phyloP scores from a whole-genome alignment of 2,888 invertebrate species.

The Penaeus monodon region DNA sequence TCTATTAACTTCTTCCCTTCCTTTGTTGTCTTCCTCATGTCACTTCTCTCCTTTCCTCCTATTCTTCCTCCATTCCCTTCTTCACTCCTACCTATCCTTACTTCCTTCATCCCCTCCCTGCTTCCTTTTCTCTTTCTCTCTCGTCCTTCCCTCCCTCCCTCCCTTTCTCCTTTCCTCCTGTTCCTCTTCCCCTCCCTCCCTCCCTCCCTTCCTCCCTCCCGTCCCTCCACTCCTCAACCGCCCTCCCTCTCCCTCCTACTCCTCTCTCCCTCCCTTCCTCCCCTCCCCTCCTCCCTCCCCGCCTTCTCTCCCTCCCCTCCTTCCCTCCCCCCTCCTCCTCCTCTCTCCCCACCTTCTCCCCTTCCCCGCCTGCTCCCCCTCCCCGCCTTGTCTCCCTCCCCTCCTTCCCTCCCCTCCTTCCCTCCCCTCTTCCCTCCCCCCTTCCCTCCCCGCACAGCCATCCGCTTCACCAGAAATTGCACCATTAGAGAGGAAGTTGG shows the following conservation, averaged over 20 bases:
- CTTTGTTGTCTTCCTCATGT: background rate
- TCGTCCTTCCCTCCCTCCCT: background rate
- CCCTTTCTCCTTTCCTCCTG: background rate
- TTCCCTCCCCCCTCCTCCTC: background rate
- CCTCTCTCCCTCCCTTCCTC: no score
- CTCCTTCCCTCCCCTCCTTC: background rate
- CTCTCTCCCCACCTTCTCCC: background rate
- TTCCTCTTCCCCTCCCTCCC: background rate
- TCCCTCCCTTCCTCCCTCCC: background rate
- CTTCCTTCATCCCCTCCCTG: background rate
- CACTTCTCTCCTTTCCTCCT: background rate
- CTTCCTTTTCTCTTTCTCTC: no score
- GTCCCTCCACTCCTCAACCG: background rate
- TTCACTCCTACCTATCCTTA: background rate
- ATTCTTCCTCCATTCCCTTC: background rate
- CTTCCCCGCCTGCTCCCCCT: background rate
- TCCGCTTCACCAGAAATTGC: no score
- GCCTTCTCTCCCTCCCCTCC: background rate
- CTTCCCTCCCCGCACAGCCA: background rate
- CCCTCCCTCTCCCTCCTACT: background rate
- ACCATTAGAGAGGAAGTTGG: no score
- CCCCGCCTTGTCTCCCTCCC: background rate
- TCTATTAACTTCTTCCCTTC: background rate
- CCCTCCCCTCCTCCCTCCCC: background rate
- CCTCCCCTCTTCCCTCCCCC: background rate